These are phyloP conservation scores for Pollenia labialis DNA, from an alignment of 2,888 invertebrate species.

Conservation along the genomic window DNA sequence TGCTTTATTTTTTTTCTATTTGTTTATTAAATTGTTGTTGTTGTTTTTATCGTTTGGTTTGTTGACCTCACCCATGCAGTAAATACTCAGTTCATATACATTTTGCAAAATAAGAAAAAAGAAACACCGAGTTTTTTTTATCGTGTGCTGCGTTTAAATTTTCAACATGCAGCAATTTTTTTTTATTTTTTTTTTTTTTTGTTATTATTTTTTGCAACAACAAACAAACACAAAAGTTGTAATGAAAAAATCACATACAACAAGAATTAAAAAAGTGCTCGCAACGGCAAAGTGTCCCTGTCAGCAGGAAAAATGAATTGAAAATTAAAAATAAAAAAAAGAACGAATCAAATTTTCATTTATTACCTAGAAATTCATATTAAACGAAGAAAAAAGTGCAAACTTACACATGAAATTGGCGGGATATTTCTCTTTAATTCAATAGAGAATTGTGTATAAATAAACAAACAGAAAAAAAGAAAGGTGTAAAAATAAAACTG, in stretches of 20 bases:
- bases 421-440: conserved; percentile 39
- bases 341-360: conserved; percentile 34
- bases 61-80: conserved; percentile 68
- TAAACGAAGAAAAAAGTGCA: background rate
- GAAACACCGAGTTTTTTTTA: conserved; percentile 6
- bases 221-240: conserved; percentile 8
- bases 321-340: conserved; percentile 31
- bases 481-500: conserved; percentile 3
- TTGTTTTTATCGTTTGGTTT: conserved; percentile 54
- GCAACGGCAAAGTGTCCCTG: conserved; percentile 57
- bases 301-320: conserved; percentile 66
- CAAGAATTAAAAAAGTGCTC: background rate
- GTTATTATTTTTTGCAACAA: conserved; percentile 13
- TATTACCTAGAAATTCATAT: conserved; percentile 38
- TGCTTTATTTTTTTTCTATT: conserved; percentile 2
- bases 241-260: conserved; percentile 15
- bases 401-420: conserved; percentile 23
- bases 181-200: conserved; percentile 14
- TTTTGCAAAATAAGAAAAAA: background rate
- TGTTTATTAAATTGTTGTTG: conserved; percentile 14
- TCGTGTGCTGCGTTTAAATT: conserved; percentile 49
- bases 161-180: conserved; percentile 60
- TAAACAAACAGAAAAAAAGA: background rate
- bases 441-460: conserved; percentile 4
- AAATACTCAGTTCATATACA: background rate